phyloP scores from a whole-genome alignment of 37 sponge, comb jelly and placozoan genomes.

The Hexactinellida sp. region DNA sequence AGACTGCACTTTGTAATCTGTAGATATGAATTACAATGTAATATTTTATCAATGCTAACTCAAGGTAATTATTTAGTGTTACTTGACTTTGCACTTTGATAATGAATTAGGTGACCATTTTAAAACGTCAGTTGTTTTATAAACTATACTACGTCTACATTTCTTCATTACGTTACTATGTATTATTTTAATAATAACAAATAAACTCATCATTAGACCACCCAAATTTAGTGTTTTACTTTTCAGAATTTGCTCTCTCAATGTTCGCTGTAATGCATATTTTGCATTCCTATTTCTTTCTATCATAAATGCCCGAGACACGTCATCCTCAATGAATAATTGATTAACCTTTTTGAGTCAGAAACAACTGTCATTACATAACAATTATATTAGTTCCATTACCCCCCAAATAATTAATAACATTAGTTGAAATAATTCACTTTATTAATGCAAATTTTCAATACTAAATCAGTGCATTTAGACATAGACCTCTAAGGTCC shows the following conservation, averaged over 20 bases:
- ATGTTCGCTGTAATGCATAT: not conserved
- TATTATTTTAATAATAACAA: not conserved
- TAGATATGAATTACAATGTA: not conserved
- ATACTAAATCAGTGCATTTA: conserved; percentile 17
- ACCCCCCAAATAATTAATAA: too few relatives aligned
- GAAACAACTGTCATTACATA: too few relatives aligned
- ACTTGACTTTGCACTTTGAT: too few relatives aligned
- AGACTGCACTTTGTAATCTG: too few relatives aligned
- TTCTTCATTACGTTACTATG: not conserved
- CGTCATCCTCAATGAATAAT: not conserved
- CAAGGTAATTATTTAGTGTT: not conserved
- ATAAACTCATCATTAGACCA: not conserved
- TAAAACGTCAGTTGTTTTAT: too few relatives aligned
- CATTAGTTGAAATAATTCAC: not conserved
- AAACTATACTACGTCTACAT: not conserved
- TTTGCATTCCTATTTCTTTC: not conserved
- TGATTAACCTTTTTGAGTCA: not conserved
- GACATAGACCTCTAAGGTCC: conserved; percentile 17
- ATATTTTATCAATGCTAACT: not conserved
- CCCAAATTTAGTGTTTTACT: not conserved
- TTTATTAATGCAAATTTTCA: conserved; percentile 7
- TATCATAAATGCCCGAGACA: not conserved
- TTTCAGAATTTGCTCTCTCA: not conserved
- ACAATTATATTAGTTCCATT: too few relatives aligned
- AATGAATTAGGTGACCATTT: too few relatives aligned